Conservation (phyloP, 2,113 vertebrate genomes). For the Halichoerus grypus region DNA sequence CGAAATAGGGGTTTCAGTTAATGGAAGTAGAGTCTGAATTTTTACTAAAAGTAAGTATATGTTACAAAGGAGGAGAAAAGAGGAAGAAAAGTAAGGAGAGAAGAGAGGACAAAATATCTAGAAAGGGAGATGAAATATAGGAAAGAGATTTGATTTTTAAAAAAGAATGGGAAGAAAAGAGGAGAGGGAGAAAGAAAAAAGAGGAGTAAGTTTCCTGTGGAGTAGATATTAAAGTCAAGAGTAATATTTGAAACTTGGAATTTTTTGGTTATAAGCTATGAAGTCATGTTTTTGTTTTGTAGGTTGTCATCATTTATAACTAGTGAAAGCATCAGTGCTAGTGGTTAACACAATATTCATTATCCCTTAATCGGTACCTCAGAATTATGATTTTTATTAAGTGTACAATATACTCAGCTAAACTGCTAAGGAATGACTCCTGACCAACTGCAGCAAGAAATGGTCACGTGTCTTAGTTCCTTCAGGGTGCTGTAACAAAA, state of each 20-base stretch:
- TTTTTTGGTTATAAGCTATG: not conserved
- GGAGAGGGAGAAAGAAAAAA: not conserved
- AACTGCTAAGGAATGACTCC: not conserved
- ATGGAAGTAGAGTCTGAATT: not conserved
- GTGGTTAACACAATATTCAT: not conserved
- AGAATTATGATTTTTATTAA: conserved; percentile 7
- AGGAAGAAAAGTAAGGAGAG: not conserved
- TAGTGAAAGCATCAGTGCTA: not conserved
- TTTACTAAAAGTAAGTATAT: not conserved
- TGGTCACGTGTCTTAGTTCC: not conserved
- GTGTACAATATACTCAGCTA: not conserved
- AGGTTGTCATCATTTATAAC: not conserved
- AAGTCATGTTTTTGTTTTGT: not conserved
- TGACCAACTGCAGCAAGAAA: not conserved
- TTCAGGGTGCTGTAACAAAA: not conserved
- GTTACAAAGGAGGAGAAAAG: not conserved
- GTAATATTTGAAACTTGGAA: not conserved
- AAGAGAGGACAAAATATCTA: not conserved
- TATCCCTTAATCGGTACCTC: not conserved
- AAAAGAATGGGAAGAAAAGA: not conserved
- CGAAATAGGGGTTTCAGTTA: not conserved
- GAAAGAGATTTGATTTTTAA: not conserved
- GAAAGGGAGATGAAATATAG: not conserved
- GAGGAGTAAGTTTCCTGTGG: not conserved
- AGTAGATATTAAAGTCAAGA: not conserved